Evolutionary conservation across 2,797 vertebrate genomes (phyloP).

Genomic region (Alcedo atthis): DNA sequence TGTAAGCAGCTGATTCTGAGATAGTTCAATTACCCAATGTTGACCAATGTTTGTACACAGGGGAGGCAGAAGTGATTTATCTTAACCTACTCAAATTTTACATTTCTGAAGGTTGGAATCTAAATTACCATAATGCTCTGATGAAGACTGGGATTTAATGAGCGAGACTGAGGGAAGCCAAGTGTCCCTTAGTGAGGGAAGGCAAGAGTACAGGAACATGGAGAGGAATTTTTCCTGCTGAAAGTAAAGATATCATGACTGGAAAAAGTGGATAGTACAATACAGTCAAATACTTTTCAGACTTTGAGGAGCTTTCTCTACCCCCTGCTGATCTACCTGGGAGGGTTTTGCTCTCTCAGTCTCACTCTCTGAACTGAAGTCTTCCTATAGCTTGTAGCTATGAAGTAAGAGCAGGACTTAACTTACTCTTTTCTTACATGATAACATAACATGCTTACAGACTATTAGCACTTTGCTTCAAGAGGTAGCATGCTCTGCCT

Average conservation of each 20-base stretch:
- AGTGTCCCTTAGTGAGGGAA: not conserved
- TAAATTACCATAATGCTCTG: not conserved
- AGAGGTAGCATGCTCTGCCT: not conserved
- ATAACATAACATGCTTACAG: not conserved
- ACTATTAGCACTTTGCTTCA: not conserved
- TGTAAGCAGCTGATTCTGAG: not conserved
- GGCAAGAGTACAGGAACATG: not conserved
- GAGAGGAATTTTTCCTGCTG: not conserved
- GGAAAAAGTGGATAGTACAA: not conserved
- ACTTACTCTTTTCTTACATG: not conserved
- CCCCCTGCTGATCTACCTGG: conserved; percentile 31
- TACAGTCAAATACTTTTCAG: not conserved
- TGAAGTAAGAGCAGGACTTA: not conserved
- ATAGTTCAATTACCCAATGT: accelerated
- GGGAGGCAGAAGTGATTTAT: not conserved
- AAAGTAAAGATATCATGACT: conserved; percentile 1
- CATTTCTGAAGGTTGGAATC: not conserved
- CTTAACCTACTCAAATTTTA: not conserved
- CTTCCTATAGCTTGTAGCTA: conserved; percentile 1
- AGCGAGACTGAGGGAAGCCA: not conserved
- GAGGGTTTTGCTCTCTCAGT: conserved; percentile 15
- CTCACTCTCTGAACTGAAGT: conserved; percentile 8
- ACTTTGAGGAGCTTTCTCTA: not conserved
- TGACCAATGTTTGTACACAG: accelerated
- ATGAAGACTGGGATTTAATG: not conserved